Percentiles rank a stretch among this genome's conserved stretches.
Evolutionary conservation across 2,113 vertebrate species (phyloP).

Genomic region (Alosa alosa): DNA sequence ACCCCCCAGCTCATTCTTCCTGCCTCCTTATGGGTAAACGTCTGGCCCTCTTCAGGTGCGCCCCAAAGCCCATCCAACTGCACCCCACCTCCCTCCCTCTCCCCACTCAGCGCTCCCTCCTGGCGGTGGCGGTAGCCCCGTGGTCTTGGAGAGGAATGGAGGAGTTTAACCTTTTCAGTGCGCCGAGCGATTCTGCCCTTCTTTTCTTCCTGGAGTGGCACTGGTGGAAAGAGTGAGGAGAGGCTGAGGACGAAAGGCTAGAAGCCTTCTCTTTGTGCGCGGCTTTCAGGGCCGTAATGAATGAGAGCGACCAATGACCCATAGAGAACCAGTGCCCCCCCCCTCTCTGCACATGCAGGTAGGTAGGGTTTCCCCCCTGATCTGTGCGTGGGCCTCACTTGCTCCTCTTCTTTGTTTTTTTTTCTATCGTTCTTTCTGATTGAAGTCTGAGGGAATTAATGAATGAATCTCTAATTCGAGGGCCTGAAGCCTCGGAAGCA

Average conservation of each 20-base stretch:
- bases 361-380: neutral
- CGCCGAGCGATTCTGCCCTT: conserved; percentile 55
- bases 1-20: conserved; percentile 50
- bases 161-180: conserved; percentile 72
- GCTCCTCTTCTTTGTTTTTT: conserved; percentile 15
- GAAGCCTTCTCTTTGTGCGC: conserved; percentile 60
- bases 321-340: conserved; percentile 34
- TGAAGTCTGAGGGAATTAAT: neutral
- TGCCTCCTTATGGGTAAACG: conserved; percentile 64
- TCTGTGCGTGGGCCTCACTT: neutral
- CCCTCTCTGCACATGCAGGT: neutral
- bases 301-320: conserved; percentile 61
- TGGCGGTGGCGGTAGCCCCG: conserved; percentile 50
- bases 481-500: neutral
- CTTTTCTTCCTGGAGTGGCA: conserved; percentile 41
- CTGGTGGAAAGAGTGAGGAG: conserved; percentile 48
- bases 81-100: neutral
- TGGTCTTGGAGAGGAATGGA: conserved; percentile 45
- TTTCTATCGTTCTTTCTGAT: neutral
- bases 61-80: conserved; percentile 2
- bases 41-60: conserved; percentile 76
- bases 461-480: conserved; percentile 14
- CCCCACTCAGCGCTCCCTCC: neutral
- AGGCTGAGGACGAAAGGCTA: conserved; percentile 56
- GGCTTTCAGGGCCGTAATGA: conserved; percentile 62